Evolutionary conservation across 2,113 vertebrate species (phyloP).

Genomic region (Craseonycteris thonglongyai): DNA sequence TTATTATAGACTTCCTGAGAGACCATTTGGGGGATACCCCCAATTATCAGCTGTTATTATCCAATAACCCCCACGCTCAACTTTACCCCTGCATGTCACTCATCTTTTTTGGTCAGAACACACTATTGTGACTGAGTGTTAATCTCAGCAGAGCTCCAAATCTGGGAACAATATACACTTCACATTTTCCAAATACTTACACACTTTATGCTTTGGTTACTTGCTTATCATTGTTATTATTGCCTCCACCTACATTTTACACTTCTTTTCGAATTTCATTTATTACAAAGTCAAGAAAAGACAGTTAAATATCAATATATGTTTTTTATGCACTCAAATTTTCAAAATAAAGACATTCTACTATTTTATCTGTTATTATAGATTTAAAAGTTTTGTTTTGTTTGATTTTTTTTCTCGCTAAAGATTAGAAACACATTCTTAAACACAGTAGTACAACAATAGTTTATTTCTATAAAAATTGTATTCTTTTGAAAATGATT

Average conservation of each 20-base stretch:
- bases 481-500: not conserved
- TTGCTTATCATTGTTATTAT: slow-evolving; percentile 38
- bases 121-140: not conserved
- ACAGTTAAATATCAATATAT: slow-evolving; percentile 5
- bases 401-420: not conserved
- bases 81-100: not conserved
- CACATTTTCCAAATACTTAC: not conserved
- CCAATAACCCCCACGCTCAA: not conserved
- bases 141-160: not conserved
- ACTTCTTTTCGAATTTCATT: slow-evolving; percentile 23
- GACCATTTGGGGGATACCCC: not conserved
- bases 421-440: not conserved
- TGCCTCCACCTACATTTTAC: not conserved
- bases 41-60: rapidly evolving
- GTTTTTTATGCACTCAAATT: slow-evolving; percentile 4
- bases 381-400: not conserved
- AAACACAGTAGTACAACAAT: not conserved
- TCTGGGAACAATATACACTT: not conserved
- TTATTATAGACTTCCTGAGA: not conserved
- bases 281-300: slow-evolving; percentile 42
- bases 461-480: not conserved
- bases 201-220: not conserved
- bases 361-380: slow-evolving; percentile 38
- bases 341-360: slow-evolving; percentile 51
- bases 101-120: not conserved